Percentiles rank a stretch among this genome's conserved stretches.
These are phyloP conservation scores for Pygathrix nemaeus DNA, from an alignment of 2,113 vertebrate genomes.

Conservation along the genomic window DNA sequence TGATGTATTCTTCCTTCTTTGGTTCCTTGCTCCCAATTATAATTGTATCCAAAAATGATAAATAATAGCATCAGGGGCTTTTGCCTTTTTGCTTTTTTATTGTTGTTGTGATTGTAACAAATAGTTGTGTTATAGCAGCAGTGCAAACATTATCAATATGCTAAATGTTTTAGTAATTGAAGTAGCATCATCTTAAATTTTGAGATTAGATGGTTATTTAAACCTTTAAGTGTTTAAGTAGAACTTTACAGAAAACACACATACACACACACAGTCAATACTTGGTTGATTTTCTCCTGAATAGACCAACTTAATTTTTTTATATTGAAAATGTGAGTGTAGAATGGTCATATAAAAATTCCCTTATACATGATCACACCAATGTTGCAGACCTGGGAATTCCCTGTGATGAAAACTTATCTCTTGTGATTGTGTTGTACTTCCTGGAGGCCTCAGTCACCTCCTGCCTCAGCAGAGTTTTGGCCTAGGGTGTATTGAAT, in stretches of 20 bases:
- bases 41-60: not conserved
- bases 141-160: not conserved
- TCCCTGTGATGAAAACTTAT: not conserved
- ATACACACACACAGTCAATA: not conserved
- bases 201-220: not conserved
- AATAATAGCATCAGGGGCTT: not conserved
- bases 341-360: not conserved
- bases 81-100: not conserved
- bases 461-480: slow-evolving; percentile 41
- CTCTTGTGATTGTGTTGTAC: slow-evolving; percentile 8
- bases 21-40: not conserved
- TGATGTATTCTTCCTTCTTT: not conserved
- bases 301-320: slow-evolving; percentile 8
- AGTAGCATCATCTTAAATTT: slow-evolving; percentile 13
- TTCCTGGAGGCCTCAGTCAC: slow-evolving; percentile 18
- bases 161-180: not conserved
- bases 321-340: not conserved
- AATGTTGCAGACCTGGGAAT: not conserved
- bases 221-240: not conserved
- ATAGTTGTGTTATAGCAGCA: not conserved
- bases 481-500: slow-evolving; percentile 28
- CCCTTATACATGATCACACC: not conserved
- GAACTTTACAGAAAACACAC: not conserved
- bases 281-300: not conserved
- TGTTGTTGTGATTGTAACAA: not conserved